Conservation (phyloP, 2,888 invertebrate species). For the Endomychus coccineus region DNA sequence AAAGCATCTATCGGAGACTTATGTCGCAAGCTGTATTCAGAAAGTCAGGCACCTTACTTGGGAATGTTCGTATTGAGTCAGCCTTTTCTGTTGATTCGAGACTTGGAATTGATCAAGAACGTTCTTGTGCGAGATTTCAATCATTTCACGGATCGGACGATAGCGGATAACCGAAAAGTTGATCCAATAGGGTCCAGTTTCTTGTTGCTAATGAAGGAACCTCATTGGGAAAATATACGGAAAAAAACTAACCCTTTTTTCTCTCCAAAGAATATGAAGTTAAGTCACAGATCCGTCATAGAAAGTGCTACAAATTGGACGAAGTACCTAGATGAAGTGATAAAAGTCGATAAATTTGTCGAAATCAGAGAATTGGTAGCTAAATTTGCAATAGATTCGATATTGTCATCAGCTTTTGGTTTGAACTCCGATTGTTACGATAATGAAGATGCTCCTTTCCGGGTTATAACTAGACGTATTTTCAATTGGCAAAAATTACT, state of each 20-base stretch:
- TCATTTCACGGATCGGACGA: conserved; percentile 42
- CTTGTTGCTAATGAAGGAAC: conserved; percentile 41
- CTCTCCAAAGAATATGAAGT: conserved; percentile 46
- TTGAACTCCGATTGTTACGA: conserved; percentile 21
- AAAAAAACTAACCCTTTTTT: conserved; percentile 47
- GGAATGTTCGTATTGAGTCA: conserved; percentile 44
- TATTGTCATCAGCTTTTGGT: conserved; percentile 20
- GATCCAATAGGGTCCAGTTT: conserved; percentile 40
- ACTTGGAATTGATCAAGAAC: conserved; percentile 42
- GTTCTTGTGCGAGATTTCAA: conserved; percentile 43
- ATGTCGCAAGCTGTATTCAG: conserved; percentile 11
- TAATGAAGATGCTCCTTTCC: conserved; percentile 19
- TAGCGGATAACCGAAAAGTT: conserved; percentile 37
- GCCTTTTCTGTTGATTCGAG: conserved; percentile 41
- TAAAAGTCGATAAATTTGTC: conserved; percentile 2
- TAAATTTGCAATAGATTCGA: conserved; percentile 19
- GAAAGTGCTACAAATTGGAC: conserved; percentile 36
- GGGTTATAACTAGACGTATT: conserved; percentile 11
- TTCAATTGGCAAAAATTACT: conserved; percentile 14
- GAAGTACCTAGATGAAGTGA: background rate
- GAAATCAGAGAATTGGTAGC: conserved; percentile 16
- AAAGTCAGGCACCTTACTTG: conserved; percentile 29
- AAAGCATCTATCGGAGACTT: conserved; percentile 30
- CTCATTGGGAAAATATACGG: conserved; percentile 46
- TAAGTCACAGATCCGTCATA: conserved; percentile 43